phyloP scores from a whole-genome alignment of 2,797 vertebrate genomes.

The Alcedo quadribrachys region DNA sequence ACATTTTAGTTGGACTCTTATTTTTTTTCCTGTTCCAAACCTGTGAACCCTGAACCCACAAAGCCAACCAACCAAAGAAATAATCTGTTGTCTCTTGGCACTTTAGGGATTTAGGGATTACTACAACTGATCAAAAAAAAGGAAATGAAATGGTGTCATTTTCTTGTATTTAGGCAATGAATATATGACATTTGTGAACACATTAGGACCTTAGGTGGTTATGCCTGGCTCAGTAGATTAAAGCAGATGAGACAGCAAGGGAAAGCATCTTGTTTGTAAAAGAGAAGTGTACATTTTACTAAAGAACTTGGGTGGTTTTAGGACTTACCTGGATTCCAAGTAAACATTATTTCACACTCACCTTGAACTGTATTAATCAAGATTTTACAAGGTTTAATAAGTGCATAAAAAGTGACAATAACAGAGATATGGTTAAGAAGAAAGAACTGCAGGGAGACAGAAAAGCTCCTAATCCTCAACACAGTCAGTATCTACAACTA shows the following conservation, averaged over 20 bases:
- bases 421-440: fast-evolving
- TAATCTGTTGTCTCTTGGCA: not conserved
- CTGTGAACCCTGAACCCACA: not conserved
- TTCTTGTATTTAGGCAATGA: not conserved
- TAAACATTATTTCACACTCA: not conserved
- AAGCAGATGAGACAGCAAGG: not conserved
- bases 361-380: not conserved
- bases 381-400: not conserved
- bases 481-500: not conserved
- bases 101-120: not conserved
- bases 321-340: not conserved
- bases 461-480: not conserved
- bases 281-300: not conserved
- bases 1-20: not conserved
- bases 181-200: not conserved
- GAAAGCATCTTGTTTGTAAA: not conserved
- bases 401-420: not conserved
- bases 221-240: not conserved
- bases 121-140: not conserved
- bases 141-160: not conserved
- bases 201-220: not conserved
- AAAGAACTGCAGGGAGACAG: not conserved
- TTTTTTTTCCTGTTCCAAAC: not conserved
- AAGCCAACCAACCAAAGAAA: not conserved
- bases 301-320: not conserved